These are phyloP conservation scores for Macrostomum lignano DNA, from an alignment of 1,140 invertebrate species.

Conservation along the genomic window DNA sequence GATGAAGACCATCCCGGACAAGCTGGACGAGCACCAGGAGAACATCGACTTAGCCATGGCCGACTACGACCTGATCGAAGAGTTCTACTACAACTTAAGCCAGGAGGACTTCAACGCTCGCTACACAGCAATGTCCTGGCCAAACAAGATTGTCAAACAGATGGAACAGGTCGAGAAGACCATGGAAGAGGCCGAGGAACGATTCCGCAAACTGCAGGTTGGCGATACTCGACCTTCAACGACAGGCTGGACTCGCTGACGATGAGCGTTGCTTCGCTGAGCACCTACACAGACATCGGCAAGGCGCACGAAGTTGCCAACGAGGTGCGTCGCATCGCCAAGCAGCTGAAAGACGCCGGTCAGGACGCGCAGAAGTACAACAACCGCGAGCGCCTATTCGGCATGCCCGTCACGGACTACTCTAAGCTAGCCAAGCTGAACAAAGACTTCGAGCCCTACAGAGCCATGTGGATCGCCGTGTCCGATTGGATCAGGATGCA, in stretches of 20 bases:
- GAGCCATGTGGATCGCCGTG: conserved; percentile 43
- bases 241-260: conserved; percentile 34
- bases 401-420: conserved; percentile 37
- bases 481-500: conserved; percentile 41
- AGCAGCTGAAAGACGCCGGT: conserved; percentile 37
- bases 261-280: conserved; percentile 26
- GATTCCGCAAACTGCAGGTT: conserved; percentile 40
- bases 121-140: conserved; percentile 28
- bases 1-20: conserved; percentile 42
- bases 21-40: conserved; percentile 30
- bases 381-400: conserved; percentile 41
- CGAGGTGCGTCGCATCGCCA: conserved; percentile 35
- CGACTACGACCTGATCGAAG: conserved; percentile 28
- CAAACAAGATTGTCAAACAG: conserved; percentile 24
- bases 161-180: conserved; percentile 21
- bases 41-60: conserved; percentile 23
- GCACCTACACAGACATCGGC: conserved; percentile 23
- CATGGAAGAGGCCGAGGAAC: conserved; percentile 38
- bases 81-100: conserved; percentile 26
- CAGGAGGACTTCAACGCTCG: conserved; percentile 27
- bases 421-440: conserved; percentile 37
- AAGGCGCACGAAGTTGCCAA: conserved; percentile 42
- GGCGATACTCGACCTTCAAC: conserved; percentile 36
- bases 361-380: conserved; percentile 38
- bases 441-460: conserved; percentile 48